Evolutionary conservation across 2,888 invertebrate genomes (phyloP), one percentile per base, ranked within the genome.

Genomic region (Choreutis nemorana): DNA sequence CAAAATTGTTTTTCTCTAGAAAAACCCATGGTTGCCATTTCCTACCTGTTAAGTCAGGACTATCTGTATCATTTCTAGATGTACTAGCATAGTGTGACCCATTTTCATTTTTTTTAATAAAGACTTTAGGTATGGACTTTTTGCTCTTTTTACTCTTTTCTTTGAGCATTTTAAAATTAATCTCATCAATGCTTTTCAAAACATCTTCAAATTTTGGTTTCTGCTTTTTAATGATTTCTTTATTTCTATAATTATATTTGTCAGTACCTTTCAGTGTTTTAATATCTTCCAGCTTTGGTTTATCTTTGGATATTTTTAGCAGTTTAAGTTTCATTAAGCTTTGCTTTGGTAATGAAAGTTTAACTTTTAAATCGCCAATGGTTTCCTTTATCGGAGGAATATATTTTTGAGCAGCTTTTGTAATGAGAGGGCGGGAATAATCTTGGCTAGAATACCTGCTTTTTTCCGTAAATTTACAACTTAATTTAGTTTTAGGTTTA

Each of bases 21-120:
- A 71, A 75, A 10, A 80, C 80, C 73, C 75, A 78, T 1, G 80
- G 80, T 48, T 80, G 80, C 80, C 80, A 80, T 41, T 78, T 80
- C 33, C 70, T 63, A 4, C 79, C 79, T 2, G 79, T 78, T 37
- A 79, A 48, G 38, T 79, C 80, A 11, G 79, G 79, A 43, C 73
- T 71, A 32, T 50, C 68, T 20, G 48, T 41, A 26, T 60, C 42
- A 36, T 55, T 60, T 33, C 52, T 46, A 29, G 59, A 42, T 20
- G 61, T 62, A 42, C 78, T 80, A 15, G 80, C 62, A 42, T 79
- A 80, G 44, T 79, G 80, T 15, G 77, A 72, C 24, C 80, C 80
- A 40, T 71, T 64, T 41, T 57, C 51, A 35, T 50, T 65, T 56
- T 79, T 79, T 44, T 80, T 81, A 38, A 80, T 81, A 20, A 80